These are phyloP conservation scores for Sebastes steindachneri DNA, from an alignment of 2,797 vertebrate genomes.

Conservation along the genomic window DNA sequence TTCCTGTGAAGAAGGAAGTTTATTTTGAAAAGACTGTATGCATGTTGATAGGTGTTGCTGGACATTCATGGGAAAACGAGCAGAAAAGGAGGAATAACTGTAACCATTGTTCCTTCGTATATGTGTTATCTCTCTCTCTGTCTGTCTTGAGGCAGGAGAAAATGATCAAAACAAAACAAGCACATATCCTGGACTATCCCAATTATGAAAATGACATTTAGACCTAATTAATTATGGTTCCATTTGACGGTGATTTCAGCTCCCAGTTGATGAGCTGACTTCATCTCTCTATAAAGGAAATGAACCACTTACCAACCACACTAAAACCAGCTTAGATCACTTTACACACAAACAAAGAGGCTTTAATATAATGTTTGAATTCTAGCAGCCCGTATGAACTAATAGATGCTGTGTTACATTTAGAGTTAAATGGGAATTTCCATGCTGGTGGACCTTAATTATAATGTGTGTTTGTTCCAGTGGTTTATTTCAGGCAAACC, in stretches of 20 bases:
- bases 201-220: conserved; percentile 41
- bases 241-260: conserved; percentile 32
- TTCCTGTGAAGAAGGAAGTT: too few species aligned
- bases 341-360: not conserved
- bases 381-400: not conserved
- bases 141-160: not conserved
- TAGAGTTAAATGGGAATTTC: not conserved
- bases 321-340: not conserved
- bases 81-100: too few species aligned
- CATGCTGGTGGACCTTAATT: not conserved
- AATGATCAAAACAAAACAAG: not conserved
- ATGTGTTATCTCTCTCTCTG: not conserved
- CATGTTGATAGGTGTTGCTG: too few species aligned
- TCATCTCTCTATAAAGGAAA: conserved; percentile 19
- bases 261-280: conserved; percentile 13
- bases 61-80: too few species aligned
- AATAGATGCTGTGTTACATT: not conserved
- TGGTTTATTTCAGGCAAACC: conserved; percentile 17
- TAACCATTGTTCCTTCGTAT: too few species aligned
- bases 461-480: not conserved
- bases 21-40: too few species aligned
- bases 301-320: not conserved
- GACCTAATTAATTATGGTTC: conserved; percentile 38
- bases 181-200: not conserved
- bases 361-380: not conserved